These are phyloP conservation scores for Serrognathus titanus DNA, from an alignment of 2,888 invertebrate species.

Conservation along the genomic window DNA sequence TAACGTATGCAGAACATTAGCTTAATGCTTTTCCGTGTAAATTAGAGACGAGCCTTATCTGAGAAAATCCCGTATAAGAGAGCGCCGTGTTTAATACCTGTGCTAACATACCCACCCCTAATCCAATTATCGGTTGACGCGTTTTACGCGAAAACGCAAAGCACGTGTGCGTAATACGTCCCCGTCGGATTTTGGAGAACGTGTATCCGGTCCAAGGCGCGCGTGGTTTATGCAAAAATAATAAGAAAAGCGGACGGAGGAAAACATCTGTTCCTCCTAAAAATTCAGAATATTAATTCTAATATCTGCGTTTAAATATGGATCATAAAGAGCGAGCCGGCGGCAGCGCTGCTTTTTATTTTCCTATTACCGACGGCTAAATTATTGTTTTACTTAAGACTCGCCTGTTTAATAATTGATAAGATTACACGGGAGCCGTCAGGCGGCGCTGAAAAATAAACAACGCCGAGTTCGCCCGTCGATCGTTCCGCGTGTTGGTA, in stretches of 20 bases:
- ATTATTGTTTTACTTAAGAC: conserved; percentile 49
- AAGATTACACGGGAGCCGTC: conserved; percentile 37
- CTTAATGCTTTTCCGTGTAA: too few species aligned
- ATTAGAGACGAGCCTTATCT: too few species aligned
- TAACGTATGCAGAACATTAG: too few species aligned
- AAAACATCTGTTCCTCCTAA: conserved; percentile 41
- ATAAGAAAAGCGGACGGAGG: conserved; percentile 31
- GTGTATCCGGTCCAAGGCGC: background rate
- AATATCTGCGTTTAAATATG: conserved; percentile 39
- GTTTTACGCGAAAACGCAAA: too few species aligned
- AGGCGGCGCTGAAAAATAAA: conserved; percentile 20
- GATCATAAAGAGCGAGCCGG: conserved; percentile 34
- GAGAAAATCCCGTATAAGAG: too few species aligned
- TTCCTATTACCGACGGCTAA: conserved; percentile 46
- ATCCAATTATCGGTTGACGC: too few species aligned
- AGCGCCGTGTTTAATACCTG: too few species aligned
- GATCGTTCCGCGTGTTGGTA: background rate
- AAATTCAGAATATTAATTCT: conserved; percentile 45
- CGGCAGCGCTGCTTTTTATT: conserved; percentile 40
- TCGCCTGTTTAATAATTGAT: conserved; percentile 49
- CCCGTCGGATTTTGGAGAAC: background rate
- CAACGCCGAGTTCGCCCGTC: conserved; percentile 14
- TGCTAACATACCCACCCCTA: too few species aligned
- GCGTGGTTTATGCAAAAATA: conserved; percentile 26
- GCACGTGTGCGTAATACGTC: too few species aligned